phyloP scores from a whole-genome alignment of 2,888 invertebrate species.

The Acronicta psi region DNA sequence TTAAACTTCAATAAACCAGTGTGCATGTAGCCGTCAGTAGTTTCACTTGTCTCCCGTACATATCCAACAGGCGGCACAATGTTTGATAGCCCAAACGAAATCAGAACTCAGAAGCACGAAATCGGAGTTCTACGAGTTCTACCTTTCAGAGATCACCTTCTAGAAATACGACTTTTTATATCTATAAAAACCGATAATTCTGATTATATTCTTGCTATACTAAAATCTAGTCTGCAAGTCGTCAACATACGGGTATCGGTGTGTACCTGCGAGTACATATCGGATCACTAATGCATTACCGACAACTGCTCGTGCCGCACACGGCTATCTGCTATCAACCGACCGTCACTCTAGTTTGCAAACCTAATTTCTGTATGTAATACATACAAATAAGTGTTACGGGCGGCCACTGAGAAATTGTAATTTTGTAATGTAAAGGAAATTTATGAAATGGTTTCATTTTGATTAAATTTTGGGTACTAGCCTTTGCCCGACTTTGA shows the following conservation, averaged over 20 bases:
- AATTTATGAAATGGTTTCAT: constrained; percentile 24
- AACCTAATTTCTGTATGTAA: constrained; percentile 68
- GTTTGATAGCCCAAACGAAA: too few species aligned
- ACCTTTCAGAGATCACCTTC: too few species aligned
- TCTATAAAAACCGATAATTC: constrained; percentile 4
- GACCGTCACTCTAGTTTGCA: constrained; percentile 62
- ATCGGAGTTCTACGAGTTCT: too few species aligned
- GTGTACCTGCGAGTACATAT: constrained; percentile 38
- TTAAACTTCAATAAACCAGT: too few species aligned
- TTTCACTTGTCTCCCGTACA: too few species aligned
- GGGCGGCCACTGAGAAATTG: constrained; percentile 11
- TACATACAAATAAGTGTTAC: constrained; percentile 62
- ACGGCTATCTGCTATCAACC: constrained; percentile 65
- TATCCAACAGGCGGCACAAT: too few species aligned
- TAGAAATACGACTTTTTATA: not conserved
- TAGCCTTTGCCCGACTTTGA: too few species aligned
- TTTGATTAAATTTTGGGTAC: too few species aligned
- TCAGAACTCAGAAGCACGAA: too few species aligned
- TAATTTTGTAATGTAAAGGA: constrained; percentile 1
- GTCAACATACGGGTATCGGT: constrained; percentile 37
- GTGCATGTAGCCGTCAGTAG: too few species aligned
- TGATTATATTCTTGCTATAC: constrained; percentile 3
- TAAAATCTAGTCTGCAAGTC: constrained; percentile 10
- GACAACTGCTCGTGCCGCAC: constrained; percentile 32
- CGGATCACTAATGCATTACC: constrained; percentile 46